These are phyloP conservation scores for Montipora efflorescens DNA, from an alignment of 64 coral and sea anemone genomes.

Conservation along the genomic window DNA sequence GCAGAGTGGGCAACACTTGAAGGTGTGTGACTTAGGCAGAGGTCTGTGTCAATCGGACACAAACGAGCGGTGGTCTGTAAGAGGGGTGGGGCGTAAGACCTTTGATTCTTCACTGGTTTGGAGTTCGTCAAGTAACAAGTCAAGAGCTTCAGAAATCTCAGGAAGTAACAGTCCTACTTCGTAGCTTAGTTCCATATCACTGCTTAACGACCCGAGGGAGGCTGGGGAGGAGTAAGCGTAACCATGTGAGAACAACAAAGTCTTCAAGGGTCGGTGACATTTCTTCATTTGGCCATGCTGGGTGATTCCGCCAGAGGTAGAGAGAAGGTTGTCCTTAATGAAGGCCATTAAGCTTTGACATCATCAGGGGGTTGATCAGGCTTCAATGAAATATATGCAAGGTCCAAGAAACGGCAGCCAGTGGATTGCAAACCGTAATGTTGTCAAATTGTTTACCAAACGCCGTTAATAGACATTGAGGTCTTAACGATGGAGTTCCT, in stretches of 20 bases:
- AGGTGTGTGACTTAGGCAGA: not conserved
- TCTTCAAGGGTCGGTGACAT: conserved; percentile 31
- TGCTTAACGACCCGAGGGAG: conserved; percentile 3
- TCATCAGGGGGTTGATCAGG: conserved; percentile 2
- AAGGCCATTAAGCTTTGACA: conserved; percentile 22
- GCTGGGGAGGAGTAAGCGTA: conserved; percentile 23
- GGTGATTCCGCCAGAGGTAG: not conserved
- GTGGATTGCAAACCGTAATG: too few species aligned
- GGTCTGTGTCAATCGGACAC: not conserved
- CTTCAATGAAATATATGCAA: conserved; percentile 8
- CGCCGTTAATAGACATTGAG: not conserved
- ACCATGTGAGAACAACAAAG: conserved; percentile 47
- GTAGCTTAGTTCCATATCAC: conserved; percentile 12
- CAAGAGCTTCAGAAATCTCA: conserved; percentile 22
- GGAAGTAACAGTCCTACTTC: conserved; percentile 18
- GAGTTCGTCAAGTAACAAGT: conserved; percentile 21
- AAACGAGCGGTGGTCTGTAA: not conserved
- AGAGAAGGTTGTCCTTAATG: conserved; percentile 36
- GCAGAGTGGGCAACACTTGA: conserved; percentile 23
- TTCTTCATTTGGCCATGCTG: conserved; percentile 24
- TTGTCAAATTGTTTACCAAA: not conserved
- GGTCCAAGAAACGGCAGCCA: too few species aligned
- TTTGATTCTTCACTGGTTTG: conserved; percentile 37
- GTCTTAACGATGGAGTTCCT: not conserved
- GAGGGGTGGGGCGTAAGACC: conserved; percentile 1